These are phyloP conservation scores for Conops quadrifasciatus DNA, from an alignment of 2,888 invertebrate species.

Conservation along the genomic window DNA sequence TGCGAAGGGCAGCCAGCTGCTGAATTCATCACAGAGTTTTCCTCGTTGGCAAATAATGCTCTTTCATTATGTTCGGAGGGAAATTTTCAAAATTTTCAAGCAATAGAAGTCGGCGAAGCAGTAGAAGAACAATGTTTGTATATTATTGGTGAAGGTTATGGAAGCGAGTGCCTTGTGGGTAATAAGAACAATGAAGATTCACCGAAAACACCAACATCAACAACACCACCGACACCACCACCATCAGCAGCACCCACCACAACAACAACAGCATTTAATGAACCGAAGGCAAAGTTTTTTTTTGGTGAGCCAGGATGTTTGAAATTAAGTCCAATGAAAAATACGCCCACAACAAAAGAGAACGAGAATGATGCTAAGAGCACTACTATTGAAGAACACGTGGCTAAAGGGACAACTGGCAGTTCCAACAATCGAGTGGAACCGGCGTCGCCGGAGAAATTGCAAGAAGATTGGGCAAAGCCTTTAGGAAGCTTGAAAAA, in stretches of 20 bases:
- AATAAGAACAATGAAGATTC: conserved; percentile 65
- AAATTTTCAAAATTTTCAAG: not conserved
- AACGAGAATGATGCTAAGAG: conserved; percentile 14
- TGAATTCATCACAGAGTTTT: conserved; percentile 6
- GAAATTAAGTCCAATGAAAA: conserved; percentile 62
- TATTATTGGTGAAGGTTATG: conserved; percentile 73
- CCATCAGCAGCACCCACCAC: conserved; percentile 53
- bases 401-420: not conserved
- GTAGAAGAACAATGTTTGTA: conserved; percentile 78
- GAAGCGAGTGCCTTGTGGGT: conserved; percentile 77
- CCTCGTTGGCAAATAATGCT: not conserved
- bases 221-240: conserved; percentile 28
- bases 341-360: conserved; percentile 10
- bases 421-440: no score
- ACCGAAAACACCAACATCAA: conserved; percentile 34
- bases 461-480: not conserved
- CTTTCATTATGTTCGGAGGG: not conserved
- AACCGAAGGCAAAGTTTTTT: conserved; percentile 63
- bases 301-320: conserved; percentile 66
- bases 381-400: not conserved
- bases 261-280: conserved; percentile 36
- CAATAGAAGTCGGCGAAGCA: conserved; percentile 69
- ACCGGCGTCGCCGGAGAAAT: no score
- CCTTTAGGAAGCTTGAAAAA: not conserved
- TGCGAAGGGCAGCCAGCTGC: conserved; percentile 67